Base-by-base conservation (phyloP, 2,797 vertebrate genomes). In the Buphagus erythrorhynchus region DNA sequence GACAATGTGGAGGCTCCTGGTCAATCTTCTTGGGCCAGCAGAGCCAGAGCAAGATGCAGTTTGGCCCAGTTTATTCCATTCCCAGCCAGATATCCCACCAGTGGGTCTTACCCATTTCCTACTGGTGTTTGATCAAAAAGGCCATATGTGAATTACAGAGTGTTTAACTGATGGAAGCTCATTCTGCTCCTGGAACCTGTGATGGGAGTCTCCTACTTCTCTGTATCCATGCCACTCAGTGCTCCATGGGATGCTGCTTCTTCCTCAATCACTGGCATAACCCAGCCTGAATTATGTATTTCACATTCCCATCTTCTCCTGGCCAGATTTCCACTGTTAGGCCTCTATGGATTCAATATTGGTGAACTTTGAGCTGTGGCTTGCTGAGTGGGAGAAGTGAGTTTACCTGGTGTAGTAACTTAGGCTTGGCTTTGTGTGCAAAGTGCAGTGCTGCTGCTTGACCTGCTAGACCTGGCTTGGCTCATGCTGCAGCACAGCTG, bases 401-500 rank as follows among this genome's bases (percentile, higher is more conserved):
- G 8, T 66, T 93, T 18, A 6, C 2, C 1, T 2, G 2, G 19
- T 4, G 1, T 3, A 13, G 4, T 5, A 48, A 8, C 33, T 40
- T 28, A 10, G 40, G 46, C 31, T 61, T 40, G 73, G 61, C 55
- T 82, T 28, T 87, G 51, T 40, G 51, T 62, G 40, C 38, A 78
- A 55, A 62, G 22, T 61, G 62, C 58, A 31, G 16, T 36, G 22
- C 51, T 76, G 55, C 49, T 51, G 42, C 42, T 42, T 42, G 42
- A 42, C 16, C 76, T 73, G 46, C 69, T 63, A 31, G 33, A 7
- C 31, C 40, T 59, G 59, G 57, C 29, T 43, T 79, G 54, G 31
- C 38, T 81, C 8, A 1, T 62, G 49, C 52, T 74, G 49, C 38
- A 35, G 42, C 20, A 11, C 36, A 11, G 58, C 42, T 65, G 10